Evolutionary conservation across 1,140 invertebrate genomes (phyloP).

Genomic region (Mizuhopecten yessoensis): DNA sequence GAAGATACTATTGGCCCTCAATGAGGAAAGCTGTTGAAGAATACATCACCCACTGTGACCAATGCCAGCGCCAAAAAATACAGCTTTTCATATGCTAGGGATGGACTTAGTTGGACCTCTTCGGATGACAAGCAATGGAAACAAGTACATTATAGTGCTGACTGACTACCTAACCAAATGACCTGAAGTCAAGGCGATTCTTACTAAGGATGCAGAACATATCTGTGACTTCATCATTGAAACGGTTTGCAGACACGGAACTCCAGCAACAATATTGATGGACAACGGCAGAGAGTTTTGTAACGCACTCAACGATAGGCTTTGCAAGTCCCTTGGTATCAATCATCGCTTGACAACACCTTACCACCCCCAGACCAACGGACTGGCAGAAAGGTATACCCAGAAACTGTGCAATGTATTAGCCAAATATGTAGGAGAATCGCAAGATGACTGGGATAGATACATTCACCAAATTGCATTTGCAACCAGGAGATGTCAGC

Average conservation of each 20-base stretch:
- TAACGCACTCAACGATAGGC: constrained; percentile 8
- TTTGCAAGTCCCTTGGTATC: constrained; percentile 27
- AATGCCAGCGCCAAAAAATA: constrained; percentile 45
- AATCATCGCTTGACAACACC: constrained; percentile 32
- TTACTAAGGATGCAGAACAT: background rate
- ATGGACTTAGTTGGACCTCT: constrained; percentile 46
- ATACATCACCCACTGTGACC: constrained; percentile 4
- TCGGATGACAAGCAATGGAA: background rate
- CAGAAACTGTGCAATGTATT: constrained; percentile 47
- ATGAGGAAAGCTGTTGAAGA: background rate
- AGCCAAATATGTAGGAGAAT: constrained; percentile 49
- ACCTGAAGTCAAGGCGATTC: constrained; percentile 6
- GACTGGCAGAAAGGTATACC: constrained; percentile 46
- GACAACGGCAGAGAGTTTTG: constrained; percentile 46
- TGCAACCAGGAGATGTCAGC: constrained; percentile 52
- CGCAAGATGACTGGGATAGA: constrained; percentile 49
- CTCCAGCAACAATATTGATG: constrained; percentile 39
- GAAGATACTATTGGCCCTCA: too few species aligned
- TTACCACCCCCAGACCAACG: too few species aligned
- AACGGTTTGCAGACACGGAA: constrained; percentile 46
- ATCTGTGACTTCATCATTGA: constrained; percentile 42
- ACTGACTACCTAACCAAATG: constrained; percentile 44
- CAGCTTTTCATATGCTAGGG: constrained; percentile 43
- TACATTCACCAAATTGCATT: constrained; percentile 53
- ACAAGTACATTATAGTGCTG: constrained; percentile 41